These are phyloP conservation scores for Trididemnum clinides DNA, from an alignment of 23 tunicate species.

Conservation along the genomic window DNA sequence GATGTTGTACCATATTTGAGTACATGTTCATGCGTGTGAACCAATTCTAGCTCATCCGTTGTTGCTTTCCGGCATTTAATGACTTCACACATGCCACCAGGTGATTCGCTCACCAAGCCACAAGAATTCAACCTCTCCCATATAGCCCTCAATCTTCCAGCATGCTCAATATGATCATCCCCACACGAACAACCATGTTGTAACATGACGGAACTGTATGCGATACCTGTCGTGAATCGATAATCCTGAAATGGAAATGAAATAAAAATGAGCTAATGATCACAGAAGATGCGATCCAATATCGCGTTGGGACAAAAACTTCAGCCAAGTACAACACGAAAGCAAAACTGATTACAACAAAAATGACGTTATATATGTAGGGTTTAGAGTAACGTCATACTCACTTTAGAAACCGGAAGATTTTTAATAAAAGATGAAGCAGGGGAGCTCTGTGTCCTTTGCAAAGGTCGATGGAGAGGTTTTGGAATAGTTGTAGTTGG, in stretches of 20 bases:
- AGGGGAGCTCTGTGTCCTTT: slow-evolving; percentile 86
- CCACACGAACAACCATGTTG: slow-evolving; percentile 92
- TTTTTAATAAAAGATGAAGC: slow-evolving; percentile 64
- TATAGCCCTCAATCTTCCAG: slow-evolving; percentile 66
- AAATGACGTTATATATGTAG: too few relatives aligned
- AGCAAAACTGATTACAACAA: too few relatives aligned
- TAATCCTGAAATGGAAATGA: slow-evolving; percentile 39
- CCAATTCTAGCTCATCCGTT: slow-evolving; percentile 88
- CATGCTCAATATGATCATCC: slow-evolving; percentile 78
- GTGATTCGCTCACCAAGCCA: slow-evolving; percentile 22
- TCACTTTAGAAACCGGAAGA: slow-evolving; percentile 6
- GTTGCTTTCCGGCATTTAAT: slow-evolving; percentile 87
- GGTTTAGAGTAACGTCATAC: too few relatives aligned
- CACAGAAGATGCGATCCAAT: too few relatives aligned
- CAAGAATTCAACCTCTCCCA: slow-evolving; percentile 55
- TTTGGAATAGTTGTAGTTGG: not conserved
- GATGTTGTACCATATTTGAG: slow-evolving; percentile 87
- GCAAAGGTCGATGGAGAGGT: slow-evolving; percentile 5
- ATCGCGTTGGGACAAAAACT: too few relatives aligned
- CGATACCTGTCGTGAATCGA: slow-evolving; percentile 82
- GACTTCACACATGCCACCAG: slow-evolving; percentile 45
- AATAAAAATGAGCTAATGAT: too few relatives aligned
- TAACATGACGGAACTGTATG: slow-evolving; percentile 84
- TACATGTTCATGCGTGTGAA: slow-evolving; percentile 85
- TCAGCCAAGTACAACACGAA: too few relatives aligned